Evolutionary conservation across 2,113 vertebrate genomes (phyloP).

Genomic region (Carassius gibelio): DNA sequence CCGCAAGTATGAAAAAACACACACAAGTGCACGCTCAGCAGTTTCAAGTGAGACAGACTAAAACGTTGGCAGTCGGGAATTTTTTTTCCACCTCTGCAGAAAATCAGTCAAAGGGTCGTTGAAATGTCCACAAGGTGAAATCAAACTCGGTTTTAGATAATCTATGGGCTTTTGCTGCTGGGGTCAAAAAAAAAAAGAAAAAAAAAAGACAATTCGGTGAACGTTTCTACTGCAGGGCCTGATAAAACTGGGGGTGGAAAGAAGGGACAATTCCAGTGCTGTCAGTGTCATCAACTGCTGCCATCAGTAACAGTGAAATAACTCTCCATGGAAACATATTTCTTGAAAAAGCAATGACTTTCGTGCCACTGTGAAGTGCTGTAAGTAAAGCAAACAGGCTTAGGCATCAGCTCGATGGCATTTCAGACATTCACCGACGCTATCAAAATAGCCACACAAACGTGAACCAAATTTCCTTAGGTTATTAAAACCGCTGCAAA

Average conservation of each 20-base stretch:
- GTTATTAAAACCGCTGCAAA: not conserved
- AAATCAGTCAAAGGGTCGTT: not conserved
- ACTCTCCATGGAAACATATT: not conserved
- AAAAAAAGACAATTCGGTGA: not conserved
- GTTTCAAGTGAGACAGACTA: not conserved
- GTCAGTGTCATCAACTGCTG: slow-evolving; percentile 11
- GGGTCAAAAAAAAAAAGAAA: not conserved
- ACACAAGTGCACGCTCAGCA: not conserved
- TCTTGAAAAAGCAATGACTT: slow-evolving; percentile 30
- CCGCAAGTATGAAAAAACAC: not conserved
- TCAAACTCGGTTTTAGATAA: slow-evolving; percentile 1
- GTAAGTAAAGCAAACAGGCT: slow-evolving; percentile 3
- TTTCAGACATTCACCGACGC: not conserved
- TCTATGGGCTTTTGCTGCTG: slow-evolving; percentile 19
- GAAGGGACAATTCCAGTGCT: slow-evolving; percentile 8
- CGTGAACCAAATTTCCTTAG: not conserved
- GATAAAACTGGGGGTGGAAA: slow-evolving; percentile 16
- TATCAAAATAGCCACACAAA: slow-evolving; percentile 12
- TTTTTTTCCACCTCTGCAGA: not conserved
- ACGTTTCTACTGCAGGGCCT: slow-evolving; percentile 11
- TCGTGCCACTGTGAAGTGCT: not conserved
- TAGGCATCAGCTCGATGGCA: not conserved
- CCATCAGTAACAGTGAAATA: slow-evolving; percentile 23
- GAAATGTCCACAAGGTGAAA: not conserved
- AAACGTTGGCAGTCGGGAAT: not conserved